Evolutionary conservation across 2,888 invertebrate species (phyloP).

Genomic region (Notodonta dromedarius): DNA sequence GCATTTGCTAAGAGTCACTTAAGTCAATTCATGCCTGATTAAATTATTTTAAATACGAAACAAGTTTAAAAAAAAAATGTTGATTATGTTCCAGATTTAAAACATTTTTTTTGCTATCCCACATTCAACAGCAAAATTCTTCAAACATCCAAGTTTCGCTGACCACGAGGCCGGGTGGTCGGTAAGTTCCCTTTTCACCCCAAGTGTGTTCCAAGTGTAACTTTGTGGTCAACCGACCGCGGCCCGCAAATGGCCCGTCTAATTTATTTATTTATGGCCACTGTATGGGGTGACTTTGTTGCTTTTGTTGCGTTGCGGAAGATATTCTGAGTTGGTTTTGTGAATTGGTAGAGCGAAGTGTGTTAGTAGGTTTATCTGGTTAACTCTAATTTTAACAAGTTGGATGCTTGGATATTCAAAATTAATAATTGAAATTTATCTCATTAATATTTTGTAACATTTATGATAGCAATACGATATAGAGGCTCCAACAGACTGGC

Average conservation of each 20-base stretch:
- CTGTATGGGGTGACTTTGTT: conserved; percentile 26
- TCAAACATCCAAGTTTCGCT: background rate
- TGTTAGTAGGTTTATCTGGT: background rate
- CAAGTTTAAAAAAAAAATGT: too few species aligned
- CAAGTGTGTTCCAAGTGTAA: conserved; percentile 49
- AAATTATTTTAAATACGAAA: too few species aligned
- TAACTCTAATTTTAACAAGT: background rate
- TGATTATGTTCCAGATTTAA: background rate
- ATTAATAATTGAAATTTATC: too few species aligned
- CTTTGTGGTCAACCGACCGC: conserved; percentile 50
- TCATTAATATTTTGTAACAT: too few species aligned
- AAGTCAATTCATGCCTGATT: too few species aligned
- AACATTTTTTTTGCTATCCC: background rate
- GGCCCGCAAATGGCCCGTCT: conserved; percentile 48
- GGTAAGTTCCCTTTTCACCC: conserved; percentile 55
- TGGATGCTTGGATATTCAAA: background rate
- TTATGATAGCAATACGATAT: too few species aligned
- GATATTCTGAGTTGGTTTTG: conserved; percentile 30
- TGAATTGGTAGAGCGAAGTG: conserved; percentile 12
- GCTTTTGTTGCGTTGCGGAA: conserved; percentile 9
- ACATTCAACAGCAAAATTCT: background rate
- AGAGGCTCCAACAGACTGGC: too few species aligned
- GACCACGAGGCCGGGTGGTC: conserved; percentile 25
- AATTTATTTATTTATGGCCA: conserved; percentile 64
- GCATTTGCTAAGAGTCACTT: too few species aligned